These are phyloP conservation scores for Mus musculus DNA, from an alignment of 2,113 vertebrate species.

Conservation along the genomic window GRCm39 chr13:72064001-72064500, in stretches of 20 bases:
- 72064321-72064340: neutral
- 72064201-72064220: neutral
- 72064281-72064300: neutral
- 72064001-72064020: neutral
- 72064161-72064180: neutral
- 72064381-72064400: neutral
- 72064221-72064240: neutral
- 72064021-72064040: conserved; percentile 41
- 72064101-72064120: accelerated
- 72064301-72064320: neutral
- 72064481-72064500: neutral
- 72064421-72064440: accelerated
- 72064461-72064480: neutral
- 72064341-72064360: neutral
- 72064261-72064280: too few relatives aligned
- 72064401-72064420: accelerated
- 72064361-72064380: neutral
- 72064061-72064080: conserved; percentile 33
- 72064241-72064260: neutral
- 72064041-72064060: conserved; percentile 73
- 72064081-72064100: accelerated
- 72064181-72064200: neutral
- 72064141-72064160: accelerated
- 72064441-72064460: accelerated
- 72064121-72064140: accelerated